phyloP scores from a whole-genome alignment of 2,888 invertebrate genomes.

The Tenodera sinensis region DNA sequence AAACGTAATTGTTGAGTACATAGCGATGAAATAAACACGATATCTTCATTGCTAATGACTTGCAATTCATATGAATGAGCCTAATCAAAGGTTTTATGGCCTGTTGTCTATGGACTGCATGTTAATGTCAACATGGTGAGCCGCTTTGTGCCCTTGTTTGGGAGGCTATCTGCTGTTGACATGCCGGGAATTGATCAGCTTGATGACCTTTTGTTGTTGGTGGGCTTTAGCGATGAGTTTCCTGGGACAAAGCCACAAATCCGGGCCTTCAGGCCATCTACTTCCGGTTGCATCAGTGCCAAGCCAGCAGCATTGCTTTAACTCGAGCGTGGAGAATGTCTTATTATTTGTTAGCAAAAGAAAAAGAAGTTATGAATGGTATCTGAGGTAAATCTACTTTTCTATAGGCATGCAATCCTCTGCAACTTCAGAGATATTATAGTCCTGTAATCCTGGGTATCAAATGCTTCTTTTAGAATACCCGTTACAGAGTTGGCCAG shows the following conservation, averaged over 20 bases:
- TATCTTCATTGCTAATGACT: neutral
- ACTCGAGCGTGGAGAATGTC: neutral
- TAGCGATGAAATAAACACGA: neutral
- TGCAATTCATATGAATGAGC: neutral
- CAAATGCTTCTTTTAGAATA: no score
- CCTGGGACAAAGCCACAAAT: neutral
- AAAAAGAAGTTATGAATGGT: neutral
- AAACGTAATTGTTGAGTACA: neutral
- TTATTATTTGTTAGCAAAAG: neutral
- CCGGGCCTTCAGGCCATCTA: neutral
- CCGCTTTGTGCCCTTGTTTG: neutral
- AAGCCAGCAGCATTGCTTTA: neutral
- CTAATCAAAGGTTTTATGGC: neutral
- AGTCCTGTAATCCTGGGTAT: no score
- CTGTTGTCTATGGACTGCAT: neutral
- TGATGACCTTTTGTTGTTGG: neutral
- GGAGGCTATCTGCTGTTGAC: neutral
- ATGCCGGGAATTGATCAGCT: neutral
- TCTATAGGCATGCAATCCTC: no score
- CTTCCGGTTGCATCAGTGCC: neutral
- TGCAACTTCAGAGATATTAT: no score
- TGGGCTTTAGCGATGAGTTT: neutral
- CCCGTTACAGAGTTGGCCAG: no score
- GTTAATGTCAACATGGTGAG: neutral
- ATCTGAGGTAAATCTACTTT: no score